phyloP scores from a whole-genome alignment of 1,140 invertebrate species.

The Lepidurus packardi region DNA sequence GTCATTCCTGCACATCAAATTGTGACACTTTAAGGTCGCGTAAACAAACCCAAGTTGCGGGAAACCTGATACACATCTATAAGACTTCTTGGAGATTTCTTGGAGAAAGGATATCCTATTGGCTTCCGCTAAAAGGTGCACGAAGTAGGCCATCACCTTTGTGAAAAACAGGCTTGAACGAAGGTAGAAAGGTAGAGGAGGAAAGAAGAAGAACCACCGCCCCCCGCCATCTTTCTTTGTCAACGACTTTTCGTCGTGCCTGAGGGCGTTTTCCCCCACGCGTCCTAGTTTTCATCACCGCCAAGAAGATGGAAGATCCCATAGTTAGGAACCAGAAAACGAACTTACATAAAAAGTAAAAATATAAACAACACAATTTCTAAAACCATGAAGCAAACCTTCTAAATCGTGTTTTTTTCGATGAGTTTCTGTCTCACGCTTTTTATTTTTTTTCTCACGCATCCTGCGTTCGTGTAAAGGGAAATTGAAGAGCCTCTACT shows the following conservation, averaged over 20 bases:
- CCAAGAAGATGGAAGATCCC: neutral
- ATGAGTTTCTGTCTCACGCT: no score
- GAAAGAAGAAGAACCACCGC: neutral
- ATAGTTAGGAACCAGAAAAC: neutral
- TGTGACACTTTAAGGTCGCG: no score
- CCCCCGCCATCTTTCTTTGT: neutral
- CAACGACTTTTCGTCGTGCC: neutral
- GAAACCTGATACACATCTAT: no score
- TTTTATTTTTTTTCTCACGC: no score
- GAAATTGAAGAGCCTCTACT: no score
- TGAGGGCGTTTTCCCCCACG: neutral
- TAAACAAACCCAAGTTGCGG: no score
- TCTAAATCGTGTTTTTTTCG: no score
- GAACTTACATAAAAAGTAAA: no score
- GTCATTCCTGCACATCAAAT: neutral
- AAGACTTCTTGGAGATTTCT: neutral
- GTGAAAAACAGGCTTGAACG: slow-evolving; percentile 9
- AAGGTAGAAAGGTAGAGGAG: no score
- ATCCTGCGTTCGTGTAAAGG: no score
- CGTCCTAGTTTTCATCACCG: slow-evolving; percentile 4
- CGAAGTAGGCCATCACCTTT: slow-evolving; percentile 12
- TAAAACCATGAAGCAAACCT: no score
- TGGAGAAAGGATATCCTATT: neutral
- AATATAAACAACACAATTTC: no score
- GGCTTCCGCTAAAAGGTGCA: neutral